Conservation (phyloP, 2,113 vertebrate genomes). For the Saguinus midas region DNA sequence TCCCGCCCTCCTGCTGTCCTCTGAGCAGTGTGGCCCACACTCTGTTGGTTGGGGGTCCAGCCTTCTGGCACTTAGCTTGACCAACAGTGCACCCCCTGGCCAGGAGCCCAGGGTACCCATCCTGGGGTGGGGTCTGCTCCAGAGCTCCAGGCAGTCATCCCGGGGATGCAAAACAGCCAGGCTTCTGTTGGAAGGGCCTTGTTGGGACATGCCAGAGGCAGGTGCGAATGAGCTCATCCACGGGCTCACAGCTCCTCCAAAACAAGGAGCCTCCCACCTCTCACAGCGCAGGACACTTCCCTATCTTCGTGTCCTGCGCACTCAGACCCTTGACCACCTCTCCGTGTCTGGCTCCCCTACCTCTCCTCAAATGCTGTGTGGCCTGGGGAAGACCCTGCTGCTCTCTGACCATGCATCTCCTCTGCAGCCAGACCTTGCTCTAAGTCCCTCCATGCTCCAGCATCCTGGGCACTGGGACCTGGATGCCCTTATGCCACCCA, state of each 20-base stretch:
- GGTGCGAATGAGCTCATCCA: neutral
- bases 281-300: neutral
- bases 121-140: neutral
- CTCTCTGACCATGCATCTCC: too few relatives aligned
- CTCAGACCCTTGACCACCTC: neutral
- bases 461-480: neutral
- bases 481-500: neutral
- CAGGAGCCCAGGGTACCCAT: neutral
- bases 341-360: too few relatives aligned
- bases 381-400: neutral
- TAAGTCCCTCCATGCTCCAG: neutral
- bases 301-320: neutral
- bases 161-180: neutral
- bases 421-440: neutral
- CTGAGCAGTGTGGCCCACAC: neutral
- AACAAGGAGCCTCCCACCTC: neutral
- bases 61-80: neutral
- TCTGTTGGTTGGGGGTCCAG: fast-evolving
- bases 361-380: neutral
- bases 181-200: conserved; percentile 21
- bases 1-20: neutral
- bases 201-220: neutral
- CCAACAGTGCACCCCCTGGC: neutral
- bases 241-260: neutral
- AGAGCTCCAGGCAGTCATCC: neutral